Evolutionary conservation across 2,888 invertebrate genomes (phyloP).

Genomic region (Lomographa bimaculata): DNA sequence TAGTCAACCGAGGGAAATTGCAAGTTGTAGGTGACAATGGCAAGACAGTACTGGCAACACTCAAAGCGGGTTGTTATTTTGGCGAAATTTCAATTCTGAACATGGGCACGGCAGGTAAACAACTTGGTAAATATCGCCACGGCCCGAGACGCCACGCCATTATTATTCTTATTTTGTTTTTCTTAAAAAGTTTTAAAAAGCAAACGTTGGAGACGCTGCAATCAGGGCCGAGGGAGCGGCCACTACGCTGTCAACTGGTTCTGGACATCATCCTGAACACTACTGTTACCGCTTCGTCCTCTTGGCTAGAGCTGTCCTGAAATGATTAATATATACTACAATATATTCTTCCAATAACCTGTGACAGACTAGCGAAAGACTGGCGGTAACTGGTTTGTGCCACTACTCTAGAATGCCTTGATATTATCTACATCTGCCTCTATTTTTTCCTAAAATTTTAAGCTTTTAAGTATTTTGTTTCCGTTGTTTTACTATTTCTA

Average conservation of each 20-base stretch:
- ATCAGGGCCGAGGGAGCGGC: constrained; percentile 82
- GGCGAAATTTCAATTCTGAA: constrained; percentile 99
- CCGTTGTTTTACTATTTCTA: constrained; percentile 51
- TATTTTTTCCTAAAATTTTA: constrained; percentile 45
- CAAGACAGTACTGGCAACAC: constrained; percentile 97
- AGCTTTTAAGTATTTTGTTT: constrained; percentile 51
- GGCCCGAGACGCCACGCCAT: constrained; percentile 84
- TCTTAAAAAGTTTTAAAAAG: constrained; percentile 74
- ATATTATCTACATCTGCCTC: constrained; percentile 51
- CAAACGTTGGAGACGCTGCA: constrained; percentile 83
- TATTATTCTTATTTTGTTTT: constrained; percentile 68
- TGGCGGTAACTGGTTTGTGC: constrained; percentile 57
- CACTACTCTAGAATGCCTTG: constrained; percentile 62
- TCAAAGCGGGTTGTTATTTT: constrained; percentile 99
- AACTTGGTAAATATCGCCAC: constrained; percentile 95
- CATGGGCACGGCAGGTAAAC: constrained; percentile 99
- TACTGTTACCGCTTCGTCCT: constrained; percentile 49
- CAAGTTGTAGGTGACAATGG: constrained; percentile 98
- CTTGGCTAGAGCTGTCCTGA: constrained; percentile 29
- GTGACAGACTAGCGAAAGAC: constrained; percentile 40
- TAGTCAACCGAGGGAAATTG: constrained; percentile 97
- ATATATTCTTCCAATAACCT: constrained; percentile 3
- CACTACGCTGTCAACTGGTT: constrained; percentile 75
- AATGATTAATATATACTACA: too few relatives aligned
- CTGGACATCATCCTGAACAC: constrained; percentile 67